phyloP scores from a whole-genome alignment of 2,888 invertebrate genomes.

The Octonoba sinensis region DNA sequence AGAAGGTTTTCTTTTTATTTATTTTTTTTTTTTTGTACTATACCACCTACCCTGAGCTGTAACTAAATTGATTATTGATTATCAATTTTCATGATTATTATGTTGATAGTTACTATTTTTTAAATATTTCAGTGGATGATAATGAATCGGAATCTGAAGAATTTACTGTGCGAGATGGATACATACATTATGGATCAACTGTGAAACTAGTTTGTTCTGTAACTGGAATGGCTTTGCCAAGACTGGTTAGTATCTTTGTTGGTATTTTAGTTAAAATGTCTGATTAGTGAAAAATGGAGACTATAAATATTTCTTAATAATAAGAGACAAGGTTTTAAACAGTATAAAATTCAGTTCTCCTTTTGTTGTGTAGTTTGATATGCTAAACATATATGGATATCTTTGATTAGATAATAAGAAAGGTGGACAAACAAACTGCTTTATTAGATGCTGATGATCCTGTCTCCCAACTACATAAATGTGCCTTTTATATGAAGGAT shows the following conservation, averaged over 20 bases:
- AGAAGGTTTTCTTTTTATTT: too few relatives aligned
- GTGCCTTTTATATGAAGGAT: conserved; percentile 99
- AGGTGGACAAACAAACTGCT: conserved; percentile 98
- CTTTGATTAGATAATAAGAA: conserved; percentile 73
- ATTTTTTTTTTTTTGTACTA: not conserved
- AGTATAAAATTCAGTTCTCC: too few relatives aligned
- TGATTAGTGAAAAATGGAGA: too few relatives aligned
- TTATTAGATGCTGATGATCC: conserved; percentile 98
- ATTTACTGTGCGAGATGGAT: conserved; percentile 92
- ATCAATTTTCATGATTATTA: too few relatives aligned
- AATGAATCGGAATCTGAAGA: conserved; percentile 98
- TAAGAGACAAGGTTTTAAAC: too few relatives aligned
- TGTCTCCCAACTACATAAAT: conserved; percentile 98
- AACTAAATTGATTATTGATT: too few relatives aligned
- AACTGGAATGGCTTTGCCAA: conserved; percentile 97
- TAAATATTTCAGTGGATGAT: conserved; percentile 81
- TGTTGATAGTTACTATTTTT: not conserved
- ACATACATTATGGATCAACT: conserved; percentile 98
- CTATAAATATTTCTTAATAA: too few relatives aligned
- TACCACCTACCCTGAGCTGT: not conserved
- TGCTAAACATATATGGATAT: too few relatives aligned
- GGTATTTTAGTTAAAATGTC: too few relatives aligned
- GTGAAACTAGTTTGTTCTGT: conserved; percentile 98
- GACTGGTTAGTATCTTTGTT: conserved; percentile 77
- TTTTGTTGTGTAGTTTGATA: too few relatives aligned